A percentile compares a stretch with the other conserved stretches of the same genome.
phyloP scores from a whole-genome alignment of 2,797 vertebrate genomes.

The Sebastes trivittatus region DNA sequence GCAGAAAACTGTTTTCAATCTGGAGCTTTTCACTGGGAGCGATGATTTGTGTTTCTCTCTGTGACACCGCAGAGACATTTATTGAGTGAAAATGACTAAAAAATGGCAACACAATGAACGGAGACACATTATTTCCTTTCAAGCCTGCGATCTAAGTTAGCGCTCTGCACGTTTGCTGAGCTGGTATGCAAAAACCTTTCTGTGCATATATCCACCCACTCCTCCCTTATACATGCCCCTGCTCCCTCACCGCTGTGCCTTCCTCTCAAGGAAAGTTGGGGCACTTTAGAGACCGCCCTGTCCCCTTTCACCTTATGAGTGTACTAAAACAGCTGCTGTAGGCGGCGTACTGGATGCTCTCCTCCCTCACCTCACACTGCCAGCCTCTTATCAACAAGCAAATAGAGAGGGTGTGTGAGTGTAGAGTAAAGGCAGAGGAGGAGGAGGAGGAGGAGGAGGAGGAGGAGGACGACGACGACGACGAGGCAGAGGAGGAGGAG shows the following conservation, averaged over 20 bases:
- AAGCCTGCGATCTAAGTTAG: neutral
- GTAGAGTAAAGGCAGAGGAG: slow-evolving; percentile 59
- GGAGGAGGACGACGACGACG: slow-evolving; percentile 33
- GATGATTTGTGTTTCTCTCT: slow-evolving; percentile 19
- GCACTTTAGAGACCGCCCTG: slow-evolving; percentile 28
- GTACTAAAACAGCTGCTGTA: slow-evolving; percentile 54
- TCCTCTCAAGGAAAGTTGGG: slow-evolving; percentile 45
- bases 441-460: slow-evolving; percentile 52
- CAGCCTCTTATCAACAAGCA: slow-evolving; percentile 70
- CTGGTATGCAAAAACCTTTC: slow-evolving; percentile 19
- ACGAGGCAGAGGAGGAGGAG: slow-evolving; percentile 55
- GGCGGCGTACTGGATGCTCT: slow-evolving; percentile 46
- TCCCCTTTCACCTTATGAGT: slow-evolving; percentile 20
- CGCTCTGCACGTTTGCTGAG: neutral
- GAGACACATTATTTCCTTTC: slow-evolving; percentile 24
- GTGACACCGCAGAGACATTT: slow-evolving; percentile 29
- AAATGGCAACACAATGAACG: neutral
- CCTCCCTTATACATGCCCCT: slow-evolving; percentile 7
- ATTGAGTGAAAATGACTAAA: slow-evolving; percentile 11
- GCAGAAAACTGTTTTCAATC: slow-evolving; percentile 37
- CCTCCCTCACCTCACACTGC: slow-evolving; percentile 41
- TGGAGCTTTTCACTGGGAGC: slow-evolving; percentile 28
- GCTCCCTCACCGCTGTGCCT: neutral
- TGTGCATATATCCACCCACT: slow-evolving; percentile 30
- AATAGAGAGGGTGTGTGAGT: slow-evolving; percentile 62